Percentiles rank a stretch among this genome's conserved stretches.
Conservation (phyloP, 53 echinoderm and acorn worm species). For the Pentamera pediparva region DNA sequence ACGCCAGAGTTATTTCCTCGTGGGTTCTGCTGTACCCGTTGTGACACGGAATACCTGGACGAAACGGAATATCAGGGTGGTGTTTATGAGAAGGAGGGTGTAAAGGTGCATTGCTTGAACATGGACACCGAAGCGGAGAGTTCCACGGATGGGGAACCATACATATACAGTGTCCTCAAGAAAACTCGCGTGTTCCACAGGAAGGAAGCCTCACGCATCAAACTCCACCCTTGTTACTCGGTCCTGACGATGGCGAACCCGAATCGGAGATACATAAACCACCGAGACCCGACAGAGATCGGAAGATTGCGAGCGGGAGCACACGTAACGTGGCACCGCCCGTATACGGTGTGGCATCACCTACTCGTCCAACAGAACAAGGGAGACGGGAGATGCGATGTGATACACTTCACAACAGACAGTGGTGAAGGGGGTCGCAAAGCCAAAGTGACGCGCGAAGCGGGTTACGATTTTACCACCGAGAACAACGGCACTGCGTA, state of each 20-base stretch:
- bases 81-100: too few relatives aligned
- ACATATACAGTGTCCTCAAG: neutral
- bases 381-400: slow-evolving; percentile 9
- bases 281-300: neutral
- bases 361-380: neutral
- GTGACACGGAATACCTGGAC: slow-evolving; percentile 14
- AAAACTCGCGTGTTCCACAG: neutral
- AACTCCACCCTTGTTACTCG: neutral
- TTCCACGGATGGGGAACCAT: neutral
- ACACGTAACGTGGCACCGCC: slow-evolving; percentile 1
- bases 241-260: slow-evolving; percentile 1
- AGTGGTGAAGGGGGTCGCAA: too few relatives aligned
- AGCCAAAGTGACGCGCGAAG: neutral
- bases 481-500: neutral
- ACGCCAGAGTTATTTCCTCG: neutral
- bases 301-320: neutral
- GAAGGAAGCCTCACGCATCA: neutral
- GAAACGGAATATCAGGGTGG: neutral
- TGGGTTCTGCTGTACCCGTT: neutral
- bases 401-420: neutral
- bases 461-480: neutral
- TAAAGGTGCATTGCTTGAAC: neutral
- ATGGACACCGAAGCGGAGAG: neutral
- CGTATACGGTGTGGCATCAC: slow-evolving; percentile 13
- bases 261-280: neutral